phyloP scores from a whole-genome alignment of 2,113 vertebrate species.

The Pantherophis guttatus region DNA sequence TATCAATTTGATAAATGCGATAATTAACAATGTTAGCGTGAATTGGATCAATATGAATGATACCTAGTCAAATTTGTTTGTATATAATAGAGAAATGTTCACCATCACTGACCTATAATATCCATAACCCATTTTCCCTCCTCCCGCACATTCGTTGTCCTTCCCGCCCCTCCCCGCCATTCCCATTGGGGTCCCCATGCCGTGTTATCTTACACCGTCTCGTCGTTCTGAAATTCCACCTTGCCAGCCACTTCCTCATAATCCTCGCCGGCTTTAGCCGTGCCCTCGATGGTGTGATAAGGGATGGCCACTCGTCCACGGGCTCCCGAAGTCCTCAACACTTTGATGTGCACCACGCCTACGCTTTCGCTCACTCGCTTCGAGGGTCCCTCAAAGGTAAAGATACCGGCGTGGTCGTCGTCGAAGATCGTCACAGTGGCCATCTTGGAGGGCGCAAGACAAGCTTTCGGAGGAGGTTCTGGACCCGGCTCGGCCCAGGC shows the following conservation, averaged over 20 bases:
- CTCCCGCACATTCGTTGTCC: rapidly evolving
- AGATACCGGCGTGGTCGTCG: constrained; percentile 84
- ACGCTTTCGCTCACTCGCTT: constrained; percentile 80
- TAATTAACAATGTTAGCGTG: no score
- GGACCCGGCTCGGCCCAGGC: constrained; percentile 65
- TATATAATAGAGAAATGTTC: no score
- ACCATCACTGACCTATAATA: neutral
- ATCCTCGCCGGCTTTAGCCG: constrained; percentile 80
- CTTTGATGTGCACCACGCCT: constrained; percentile 79
- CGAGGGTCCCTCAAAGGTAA: constrained; percentile 74
- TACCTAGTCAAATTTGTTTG: no score
- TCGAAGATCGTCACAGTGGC: constrained; percentile 85
- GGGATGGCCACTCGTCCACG: constrained; percentile 81
- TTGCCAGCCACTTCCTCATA: constrained; percentile 80
- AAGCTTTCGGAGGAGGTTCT: constrained; percentile 69
- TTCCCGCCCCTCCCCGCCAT: rapidly evolving
- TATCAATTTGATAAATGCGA: no score
- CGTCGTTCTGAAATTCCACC: constrained; percentile 82
- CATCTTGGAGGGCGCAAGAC: constrained; percentile 67
- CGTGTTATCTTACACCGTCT: constrained; percentile 75
- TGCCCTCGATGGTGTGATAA: constrained; percentile 77
- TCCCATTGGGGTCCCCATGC: neutral
- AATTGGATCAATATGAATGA: no score
- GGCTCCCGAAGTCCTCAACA: constrained; percentile 80
- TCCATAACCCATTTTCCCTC: neutral